phyloP scores from a whole-genome alignment of 2,888 invertebrate species.

The Ethmia dodecea region DNA sequence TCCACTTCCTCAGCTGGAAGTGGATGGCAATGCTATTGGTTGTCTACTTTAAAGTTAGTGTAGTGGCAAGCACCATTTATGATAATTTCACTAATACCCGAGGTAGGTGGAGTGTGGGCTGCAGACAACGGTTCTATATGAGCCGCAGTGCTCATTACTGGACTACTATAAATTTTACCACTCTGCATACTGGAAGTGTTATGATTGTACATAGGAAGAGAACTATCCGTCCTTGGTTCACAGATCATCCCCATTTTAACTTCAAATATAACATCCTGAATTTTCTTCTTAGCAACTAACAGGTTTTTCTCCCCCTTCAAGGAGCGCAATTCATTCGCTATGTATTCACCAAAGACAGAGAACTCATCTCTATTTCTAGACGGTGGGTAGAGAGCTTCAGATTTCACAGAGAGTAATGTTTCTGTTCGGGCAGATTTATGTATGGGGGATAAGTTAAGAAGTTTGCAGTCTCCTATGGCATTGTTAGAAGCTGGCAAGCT shows the following conservation, averaged over 20 bases:
- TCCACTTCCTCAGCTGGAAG: constrained; percentile 59
- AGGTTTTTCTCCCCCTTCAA: constrained; percentile 75
- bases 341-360: constrained; percentile 77
- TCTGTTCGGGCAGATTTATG: constrained; percentile 47
- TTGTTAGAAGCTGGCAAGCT: constrained; percentile 32
- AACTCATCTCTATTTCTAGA: constrained; percentile 67
- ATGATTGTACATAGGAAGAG: constrained; percentile 39
- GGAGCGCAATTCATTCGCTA: constrained; percentile 77
- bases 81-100: constrained; percentile 61
- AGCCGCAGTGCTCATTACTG: constrained; percentile 43
- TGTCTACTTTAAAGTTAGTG: constrained; percentile 63
- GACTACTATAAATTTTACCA: constrained; percentile 49
- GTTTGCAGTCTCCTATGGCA: constrained; percentile 39
- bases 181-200: constrained; percentile 35
- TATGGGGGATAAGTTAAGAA: constrained; percentile 39
- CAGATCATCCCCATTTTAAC: constrained; percentile 77
- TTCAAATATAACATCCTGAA: constrained; percentile 78
- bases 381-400: constrained; percentile 35
- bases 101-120: constrained; percentile 44
- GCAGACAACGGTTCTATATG: constrained; percentile 51
- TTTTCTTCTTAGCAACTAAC: constrained; percentile 77
- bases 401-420: constrained; percentile 31
- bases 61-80: constrained; percentile 62
- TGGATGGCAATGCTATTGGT: constrained; percentile 61
- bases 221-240: constrained; percentile 44